phyloP scores from a whole-genome alignment of 2,888 invertebrate species.

The Sepioteuthis lessoniana region DNA sequence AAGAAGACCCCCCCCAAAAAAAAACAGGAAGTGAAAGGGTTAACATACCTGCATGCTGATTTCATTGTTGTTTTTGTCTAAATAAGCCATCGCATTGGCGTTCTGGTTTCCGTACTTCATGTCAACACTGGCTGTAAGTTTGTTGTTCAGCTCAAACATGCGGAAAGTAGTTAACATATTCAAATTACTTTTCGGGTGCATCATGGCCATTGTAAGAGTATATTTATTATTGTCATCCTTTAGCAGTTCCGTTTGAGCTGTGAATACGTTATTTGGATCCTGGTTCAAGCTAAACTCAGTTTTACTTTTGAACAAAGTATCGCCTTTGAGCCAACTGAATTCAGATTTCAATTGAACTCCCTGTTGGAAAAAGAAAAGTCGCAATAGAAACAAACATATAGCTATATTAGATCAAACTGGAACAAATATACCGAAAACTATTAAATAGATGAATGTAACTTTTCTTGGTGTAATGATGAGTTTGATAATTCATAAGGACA shows the following conservation, averaged over 20 bases:
- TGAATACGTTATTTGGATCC: neutral
- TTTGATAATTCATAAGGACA: too few species aligned
- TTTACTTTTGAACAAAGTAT: neutral
- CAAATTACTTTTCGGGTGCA: neutral
- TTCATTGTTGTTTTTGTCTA: neutral
- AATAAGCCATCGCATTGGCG: neutral
- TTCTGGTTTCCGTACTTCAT: neutral
- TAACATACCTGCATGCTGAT: neutral
- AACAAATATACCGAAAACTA: too few species aligned
- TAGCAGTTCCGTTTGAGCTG: neutral
- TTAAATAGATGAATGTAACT: too few species aligned
- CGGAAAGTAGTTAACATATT: neutral
- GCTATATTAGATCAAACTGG: neutral
- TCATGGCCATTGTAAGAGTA: neutral
- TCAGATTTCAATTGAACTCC: neutral
- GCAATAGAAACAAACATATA: too few species aligned
- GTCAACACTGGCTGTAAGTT: neutral
- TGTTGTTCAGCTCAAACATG: neutral
- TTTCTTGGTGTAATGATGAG: too few species aligned
- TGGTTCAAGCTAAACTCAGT: constrained; percentile 10
- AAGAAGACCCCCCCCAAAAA: too few species aligned
- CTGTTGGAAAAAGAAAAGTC: neutral
- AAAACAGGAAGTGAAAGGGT: too few species aligned
- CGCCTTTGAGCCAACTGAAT: neutral
- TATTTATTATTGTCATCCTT: neutral